Percentiles rank a stretch among this genome's conserved stretches.
Conservation (phyloP, 1,140 invertebrate genomes). For the Piezodorus guildinii region DNA sequence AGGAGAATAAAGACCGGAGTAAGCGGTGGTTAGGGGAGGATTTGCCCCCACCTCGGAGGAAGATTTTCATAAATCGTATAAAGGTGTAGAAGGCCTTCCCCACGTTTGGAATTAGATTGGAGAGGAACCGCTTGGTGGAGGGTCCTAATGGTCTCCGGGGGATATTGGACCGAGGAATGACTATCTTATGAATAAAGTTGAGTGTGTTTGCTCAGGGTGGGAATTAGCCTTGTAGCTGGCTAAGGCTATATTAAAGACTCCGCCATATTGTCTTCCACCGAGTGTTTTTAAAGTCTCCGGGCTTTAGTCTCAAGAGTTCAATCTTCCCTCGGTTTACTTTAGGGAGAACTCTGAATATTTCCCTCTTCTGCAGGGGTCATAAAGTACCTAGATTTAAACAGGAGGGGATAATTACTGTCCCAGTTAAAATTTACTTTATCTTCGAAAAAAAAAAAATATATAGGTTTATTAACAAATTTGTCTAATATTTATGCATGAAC, state of each 20-base stretch:
- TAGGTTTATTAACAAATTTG: no score
- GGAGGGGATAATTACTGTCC: no score
- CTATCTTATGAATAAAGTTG: conserved; percentile 22
- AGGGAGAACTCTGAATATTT: neutral
- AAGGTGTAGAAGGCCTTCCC: conserved; percentile 15
- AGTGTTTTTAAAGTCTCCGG: conserved; percentile 10
- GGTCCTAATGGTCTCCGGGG: neutral
- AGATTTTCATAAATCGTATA: conserved; percentile 22
- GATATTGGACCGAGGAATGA: conserved; percentile 20
- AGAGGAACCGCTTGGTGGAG: neutral
- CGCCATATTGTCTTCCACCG: conserved; percentile 9
- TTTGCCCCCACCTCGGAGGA: neutral
- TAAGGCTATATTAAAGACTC: conserved; percentile 10
- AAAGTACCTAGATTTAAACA: no score
- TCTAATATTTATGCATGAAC: no score
- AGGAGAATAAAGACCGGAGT: conserved; percentile 6
- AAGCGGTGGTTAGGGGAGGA: conserved; percentile 14
- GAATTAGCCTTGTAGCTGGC: conserved; percentile 18
- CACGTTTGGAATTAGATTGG: conserved; percentile 8
- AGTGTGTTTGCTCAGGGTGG: conserved; percentile 19
- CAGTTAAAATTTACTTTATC: no score
- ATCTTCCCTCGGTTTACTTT: conserved; percentile 6
- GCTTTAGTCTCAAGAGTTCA: conserved; percentile 12
- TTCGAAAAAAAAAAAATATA: no score
- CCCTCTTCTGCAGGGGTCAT: no score